phyloP scores from a whole-genome alignment of 2,797 vertebrate species.

The Myotis myotis region DNA sequence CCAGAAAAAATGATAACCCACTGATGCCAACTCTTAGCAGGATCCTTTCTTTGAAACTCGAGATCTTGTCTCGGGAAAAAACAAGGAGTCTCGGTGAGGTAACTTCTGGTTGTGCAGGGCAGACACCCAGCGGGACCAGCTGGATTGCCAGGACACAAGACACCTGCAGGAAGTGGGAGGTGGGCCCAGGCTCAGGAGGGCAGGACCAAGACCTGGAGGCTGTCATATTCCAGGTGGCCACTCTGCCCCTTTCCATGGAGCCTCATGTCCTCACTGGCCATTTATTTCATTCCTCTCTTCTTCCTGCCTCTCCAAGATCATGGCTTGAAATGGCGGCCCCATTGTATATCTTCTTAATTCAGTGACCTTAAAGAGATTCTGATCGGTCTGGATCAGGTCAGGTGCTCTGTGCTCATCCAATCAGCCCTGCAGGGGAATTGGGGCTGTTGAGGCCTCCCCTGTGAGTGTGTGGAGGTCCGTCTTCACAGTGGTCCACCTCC shows the following conservation, averaged over 20 bases:
- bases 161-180: neutral
- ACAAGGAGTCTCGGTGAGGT: neutral
- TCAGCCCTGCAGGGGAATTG: neutral
- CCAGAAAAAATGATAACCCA: fast-evolving
- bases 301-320: neutral
- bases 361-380: neutral
- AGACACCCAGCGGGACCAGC: neutral
- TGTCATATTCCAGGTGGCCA: fast-evolving
- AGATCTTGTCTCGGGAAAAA: neutral
- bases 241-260: neutral
- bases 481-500: neutral
- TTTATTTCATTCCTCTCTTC: neutral
- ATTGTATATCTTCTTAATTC: neutral
- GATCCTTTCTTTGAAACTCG: neutral
- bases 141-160: neutral
- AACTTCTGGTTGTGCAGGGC: neutral
- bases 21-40: neutral
- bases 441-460: neutral
- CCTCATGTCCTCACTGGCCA: neutral
- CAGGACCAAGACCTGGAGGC: neutral
- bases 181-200: too few species aligned
- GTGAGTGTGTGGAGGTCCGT: neutral
- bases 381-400: neutral
- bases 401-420: neutral
- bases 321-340: neutral